Evolutionary conservation across 2,113 vertebrate genomes (phyloP), one percentile per base, ranked within the genome.

Genomic region (Serilophus lunatus): DNA sequence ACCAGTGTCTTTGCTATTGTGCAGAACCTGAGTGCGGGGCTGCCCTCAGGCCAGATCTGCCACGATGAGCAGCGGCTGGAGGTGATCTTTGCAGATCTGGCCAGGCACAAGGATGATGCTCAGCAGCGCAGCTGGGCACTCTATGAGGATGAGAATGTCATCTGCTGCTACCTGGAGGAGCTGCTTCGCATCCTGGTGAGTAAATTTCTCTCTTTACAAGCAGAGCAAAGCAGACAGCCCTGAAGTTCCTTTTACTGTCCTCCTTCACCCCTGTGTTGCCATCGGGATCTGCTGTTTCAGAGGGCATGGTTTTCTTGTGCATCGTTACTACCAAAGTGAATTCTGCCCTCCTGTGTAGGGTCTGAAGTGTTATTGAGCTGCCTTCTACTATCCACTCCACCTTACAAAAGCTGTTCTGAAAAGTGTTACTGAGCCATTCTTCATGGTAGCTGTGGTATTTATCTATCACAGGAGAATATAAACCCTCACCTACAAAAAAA

Each of bases 31-130:
- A 98, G 99, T 45, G 94, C 93, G 0, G 98, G 98, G 10, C 97
- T 99, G 96, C 99, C 99, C 8, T 99, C 97, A 10, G 99, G 99
- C 44, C 99, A 99, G 96, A 98, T 99, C 95, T 99, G 99, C 97
- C 99, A 99, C 0, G 99, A 99, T 1, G 99, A 99, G 89, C 99
- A 99, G 98, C 98, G 99, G 26, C 97, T 99, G 96, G 99, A 99
- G 93, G 99, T 99, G 93, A 99, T 99, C 97, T 99, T 99, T 10
- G 92, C 98, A 8, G 99, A 99, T 96, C 97, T 99, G 92, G 98
- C 98, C 35, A 98, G 98, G 53, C 98, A 99, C 94, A 98, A 99
- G 59, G 99, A 99, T 0, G 99, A 99, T 9, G 98, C 99, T 11
- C 99, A 99, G 97, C 99, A 99, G 97, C 99, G 99, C 23, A 99